Base-by-base conservation (phyloP, 2,888 invertebrate genomes). In the Cerceris ruficornis region DNA sequence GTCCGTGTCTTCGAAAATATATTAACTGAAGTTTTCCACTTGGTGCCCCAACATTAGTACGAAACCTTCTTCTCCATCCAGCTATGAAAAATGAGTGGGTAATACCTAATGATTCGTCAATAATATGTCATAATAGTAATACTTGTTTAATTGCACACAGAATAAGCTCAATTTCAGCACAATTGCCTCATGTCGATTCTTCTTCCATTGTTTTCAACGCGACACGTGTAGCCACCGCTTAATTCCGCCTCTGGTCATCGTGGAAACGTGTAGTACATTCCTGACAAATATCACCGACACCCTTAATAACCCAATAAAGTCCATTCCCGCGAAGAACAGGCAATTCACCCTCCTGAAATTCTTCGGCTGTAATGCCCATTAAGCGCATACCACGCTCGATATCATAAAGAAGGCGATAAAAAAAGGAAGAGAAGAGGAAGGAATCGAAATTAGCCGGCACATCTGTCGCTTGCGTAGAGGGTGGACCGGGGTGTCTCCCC, bases 361-460 rank as follows among this genome's bases (percentile, higher is more conserved):
- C 76, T 79, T 81, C 69, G 58, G 62, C 39, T 39, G 77, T 70
- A 79, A 81, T 84, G 69, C 69, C 88, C 86, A 88, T 90, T 90
- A 90, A 90, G 85, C 83, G 87, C 89, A 88, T 86, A 83, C 89
- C 85, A 52, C 66, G 73, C 70, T 62, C 64, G 28, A 15, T 13
- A 17, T 50, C 49, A 43, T 55, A 59, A 71, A 70, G 55, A 41
- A 46, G 17, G 8, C 49, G 57, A 70, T 61, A 73, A 62, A 72
- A 57, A 62, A 17, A 52, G n/a, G 15, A 42, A 15, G 49, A 69
- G 11, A 49, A 46, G n/a, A 59, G 52, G 66, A 61, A 60, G 39
- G 75, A 61, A 65, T 76, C 43, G 77, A 86, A 88, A 90, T 90
- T 89, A 88, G 86, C 82, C 82, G 77, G 74, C 85, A 82, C 90